phyloP scores from a whole-genome alignment of 2,113 vertebrate species.

The Loxodonta africana region DNA sequence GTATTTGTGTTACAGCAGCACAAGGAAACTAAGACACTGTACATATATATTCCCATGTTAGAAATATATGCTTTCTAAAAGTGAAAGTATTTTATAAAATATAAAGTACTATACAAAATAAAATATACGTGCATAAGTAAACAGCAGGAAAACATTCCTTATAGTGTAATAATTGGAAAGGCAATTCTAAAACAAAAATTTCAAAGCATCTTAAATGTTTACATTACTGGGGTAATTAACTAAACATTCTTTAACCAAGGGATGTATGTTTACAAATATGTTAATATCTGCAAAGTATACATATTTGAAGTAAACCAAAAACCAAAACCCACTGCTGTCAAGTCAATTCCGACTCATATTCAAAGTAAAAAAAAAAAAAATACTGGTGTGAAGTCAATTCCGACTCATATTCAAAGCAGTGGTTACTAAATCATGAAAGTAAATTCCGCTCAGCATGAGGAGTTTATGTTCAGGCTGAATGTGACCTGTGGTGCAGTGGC shows the following conservation, averaged over 20 bases:
- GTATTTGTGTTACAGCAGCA: not conserved
- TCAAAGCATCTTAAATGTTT: not conserved
- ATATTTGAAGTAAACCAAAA: no score
- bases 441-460: fast-evolving
- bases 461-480: not conserved
- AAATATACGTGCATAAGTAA: not conserved
- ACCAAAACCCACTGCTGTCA: no score
- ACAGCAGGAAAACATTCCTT: not conserved
- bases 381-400: no score
- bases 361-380: no score
- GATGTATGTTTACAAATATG: not conserved
- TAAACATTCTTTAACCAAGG: not conserved
- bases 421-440: not conserved
- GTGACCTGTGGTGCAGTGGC: not conserved
- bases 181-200: not conserved
- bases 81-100: not conserved
- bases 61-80: not conserved
- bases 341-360: no score
- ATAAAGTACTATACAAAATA: not conserved
- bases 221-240: not conserved
- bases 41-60: not conserved
- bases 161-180: not conserved
- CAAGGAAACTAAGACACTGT: not conserved
- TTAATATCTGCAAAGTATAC: not conserved
- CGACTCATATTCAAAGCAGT: no score